phyloP scores from a whole-genome alignment of 2,797 vertebrate genomes.

The Notolepis coatsorum region DNA sequence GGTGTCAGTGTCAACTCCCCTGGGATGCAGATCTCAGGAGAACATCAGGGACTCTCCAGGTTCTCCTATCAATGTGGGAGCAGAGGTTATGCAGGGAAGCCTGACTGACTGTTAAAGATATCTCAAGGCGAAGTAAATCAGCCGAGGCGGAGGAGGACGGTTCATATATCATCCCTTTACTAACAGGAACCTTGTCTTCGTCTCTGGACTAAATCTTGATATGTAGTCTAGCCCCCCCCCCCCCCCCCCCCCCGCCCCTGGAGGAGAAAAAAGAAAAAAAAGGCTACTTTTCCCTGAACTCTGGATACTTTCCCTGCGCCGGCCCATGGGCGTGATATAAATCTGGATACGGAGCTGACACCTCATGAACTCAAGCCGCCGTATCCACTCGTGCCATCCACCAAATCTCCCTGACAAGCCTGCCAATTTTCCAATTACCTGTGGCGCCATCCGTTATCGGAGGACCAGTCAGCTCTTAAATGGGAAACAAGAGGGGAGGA shows the following conservation, averaged over 20 bases:
- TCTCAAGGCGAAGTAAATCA: constrained; percentile 43
- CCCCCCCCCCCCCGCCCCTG: constrained; percentile 33
- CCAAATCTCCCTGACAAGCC: constrained; percentile 92
- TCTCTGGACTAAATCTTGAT: constrained; percentile 80
- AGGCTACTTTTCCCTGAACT: constrained; percentile 75
- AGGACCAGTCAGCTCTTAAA: constrained; percentile 90
- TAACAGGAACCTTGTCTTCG: constrained; percentile 75
- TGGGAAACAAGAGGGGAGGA: constrained; percentile 85
- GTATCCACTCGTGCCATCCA: constrained; percentile 85
- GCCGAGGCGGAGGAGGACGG: constrained; percentile 37
- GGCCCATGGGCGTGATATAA: constrained; percentile 84
- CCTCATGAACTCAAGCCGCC: constrained; percentile 82
- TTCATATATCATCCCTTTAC: constrained; percentile 69
- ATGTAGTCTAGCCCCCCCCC: constrained; percentile 58
- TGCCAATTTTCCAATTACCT: constrained; percentile 98
- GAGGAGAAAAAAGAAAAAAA: no score
- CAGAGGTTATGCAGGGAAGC: not conserved
- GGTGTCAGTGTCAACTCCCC: no score
- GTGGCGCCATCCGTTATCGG: constrained; percentile 90
- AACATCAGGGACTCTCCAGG: not conserved
- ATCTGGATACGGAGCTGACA: constrained; percentile 83
- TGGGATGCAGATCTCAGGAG: constrained; percentile 39
- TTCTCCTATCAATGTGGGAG: not conserved
- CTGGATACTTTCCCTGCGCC: constrained; percentile 80
- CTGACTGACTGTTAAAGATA: constrained; percentile 20